Base-by-base conservation (phyloP, 2,888 invertebrate species). In the Lithophane ornitopus region DNA sequence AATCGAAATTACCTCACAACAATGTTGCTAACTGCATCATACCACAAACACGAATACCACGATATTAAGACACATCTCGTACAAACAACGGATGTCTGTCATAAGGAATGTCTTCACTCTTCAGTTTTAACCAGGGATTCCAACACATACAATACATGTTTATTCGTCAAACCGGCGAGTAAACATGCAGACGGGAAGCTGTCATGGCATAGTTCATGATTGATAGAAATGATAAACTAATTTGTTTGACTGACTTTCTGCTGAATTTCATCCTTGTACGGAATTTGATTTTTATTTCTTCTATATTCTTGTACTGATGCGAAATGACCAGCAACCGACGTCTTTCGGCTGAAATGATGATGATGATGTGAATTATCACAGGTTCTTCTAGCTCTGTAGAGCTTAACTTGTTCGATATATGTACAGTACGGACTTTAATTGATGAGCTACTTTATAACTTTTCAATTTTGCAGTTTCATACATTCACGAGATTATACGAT, bases 31-130 rank as follows among this genome's bases (percentile, higher is more conserved):
- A 72, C 61, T 56, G 54, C 28, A 49, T 16, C 14, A 44, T 74
- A 52, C n/a, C 22, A 70, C 26, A 52, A 63, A 74, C 52, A 22
- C 16, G 0, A 22, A 76, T 26, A 19, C 41, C 22, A n/a, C 41
- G 11, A 67, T 67, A 67, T 76, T 76, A 67, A 59, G 77, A 59
- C 76, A 73, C 14, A 61, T 61, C 34, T 78, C 52, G n/a, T 11
- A 28, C n/a, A 46, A 46, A n/a, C 61, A 34, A 62, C 61, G 19
- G 49, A 56, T 62, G 34, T 63, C 34, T 58, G 22, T 46, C 52
- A 34, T 3, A 14, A 8, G 59, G 44, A 70, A 61, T 39, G 44
- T 28, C 39, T 70, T 46, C 28, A 62, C 34, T 28, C 39, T 70
- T 46, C 28, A 62, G 54, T 62, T 46, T 19, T 28, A 39, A 62